Evolutionary conservation across 2,888 invertebrate species (phyloP).

Genomic region (Octodonta nipae): DNA sequence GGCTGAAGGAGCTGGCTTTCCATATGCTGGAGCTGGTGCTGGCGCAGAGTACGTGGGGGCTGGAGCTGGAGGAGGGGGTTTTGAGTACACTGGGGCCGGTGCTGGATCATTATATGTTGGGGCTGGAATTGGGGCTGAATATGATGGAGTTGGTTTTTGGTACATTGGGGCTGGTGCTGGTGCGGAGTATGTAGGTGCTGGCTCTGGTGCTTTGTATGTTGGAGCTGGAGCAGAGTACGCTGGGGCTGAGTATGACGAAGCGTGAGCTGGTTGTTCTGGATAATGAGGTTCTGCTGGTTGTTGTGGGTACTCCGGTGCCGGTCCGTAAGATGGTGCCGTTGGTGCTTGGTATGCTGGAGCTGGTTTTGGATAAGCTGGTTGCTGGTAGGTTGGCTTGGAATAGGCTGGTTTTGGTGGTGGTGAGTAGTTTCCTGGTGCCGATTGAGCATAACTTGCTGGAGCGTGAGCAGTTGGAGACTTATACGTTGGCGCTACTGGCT

Average conservation of each 20-base stretch:
- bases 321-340: background rate
- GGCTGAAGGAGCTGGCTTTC: background rate
- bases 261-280: conserved; percentile 3
- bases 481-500: conserved; percentile 7
- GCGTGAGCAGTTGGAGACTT: conserved; percentile 11
- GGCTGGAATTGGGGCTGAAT: conserved; percentile 6
- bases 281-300: conserved; percentile 7
- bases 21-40: background rate
- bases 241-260: conserved; percentile 6
- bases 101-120: background rate
- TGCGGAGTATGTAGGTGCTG: conserved; percentile 6
- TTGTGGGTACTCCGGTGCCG: background rate
- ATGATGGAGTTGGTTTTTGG: conserved; percentile 8
- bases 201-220: conserved; percentile 12
- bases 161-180: conserved; percentile 5
- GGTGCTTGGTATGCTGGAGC: too few species aligned
- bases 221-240: conserved; percentile 2
- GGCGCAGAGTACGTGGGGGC: background rate
- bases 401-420: background rate
- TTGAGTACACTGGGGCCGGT: background rate
- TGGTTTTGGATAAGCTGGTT: too few species aligned
- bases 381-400: too few species aligned
- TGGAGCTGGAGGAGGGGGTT: background rate
- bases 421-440: conserved; percentile 9
- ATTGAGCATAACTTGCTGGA: conserved; percentile 9